Evolutionary conservation across 2,888 invertebrate species (phyloP), one percentile per base, ranked within the genome.

Genomic region (Napeogenes inachia): DNA sequence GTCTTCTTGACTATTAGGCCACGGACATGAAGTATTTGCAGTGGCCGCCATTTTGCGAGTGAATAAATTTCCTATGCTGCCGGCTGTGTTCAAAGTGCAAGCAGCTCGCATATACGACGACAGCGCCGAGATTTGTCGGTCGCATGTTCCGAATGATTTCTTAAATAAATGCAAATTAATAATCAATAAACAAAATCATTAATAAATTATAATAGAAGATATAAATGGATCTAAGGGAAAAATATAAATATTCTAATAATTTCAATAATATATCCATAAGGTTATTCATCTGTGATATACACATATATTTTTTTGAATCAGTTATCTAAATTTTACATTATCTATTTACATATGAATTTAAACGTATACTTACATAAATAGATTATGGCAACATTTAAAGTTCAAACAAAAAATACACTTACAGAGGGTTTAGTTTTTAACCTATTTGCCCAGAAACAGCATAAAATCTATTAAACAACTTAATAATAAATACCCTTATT

Each of bases 1-100:
- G 85, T 97, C 96, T 80, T 97, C 96, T 87, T 96, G 95, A 79
- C 93, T 94, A 91, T 97, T 98, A 70, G 98, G 95, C 98, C 98
- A 98, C 70, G 82, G 93, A 89, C 83, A 85, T 75, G 89, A 85
- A 67, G 79, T 76, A 74, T 76, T 82, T 63, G 75, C 73, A 70
- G 70, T 71, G 72, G 80, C 76, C 76, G 86, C 84, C 87, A 87
- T 87, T 81, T 86, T 87, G 79, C 88, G 81, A 85, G 83, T 79
- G 84, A 79, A 76, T 75, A 80, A 77, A 76, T 76, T 81, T 75
- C 77, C 81, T 69, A 80, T 75, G 69, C 76, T 75, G 69, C 76
- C 72, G 64, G 78, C 75, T 59, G 81, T 75, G 73, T 77, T 79
- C 70, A 79, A 76, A 65, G 82, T 83, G 58, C 83, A 80, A 61